A percentile compares a stretch with the other conserved stretches of the same genome.
These are phyloP conservation scores for Smutsia temminckii DNA, from an alignment of 2,797 vertebrate species.

Conservation along the genomic window DNA sequence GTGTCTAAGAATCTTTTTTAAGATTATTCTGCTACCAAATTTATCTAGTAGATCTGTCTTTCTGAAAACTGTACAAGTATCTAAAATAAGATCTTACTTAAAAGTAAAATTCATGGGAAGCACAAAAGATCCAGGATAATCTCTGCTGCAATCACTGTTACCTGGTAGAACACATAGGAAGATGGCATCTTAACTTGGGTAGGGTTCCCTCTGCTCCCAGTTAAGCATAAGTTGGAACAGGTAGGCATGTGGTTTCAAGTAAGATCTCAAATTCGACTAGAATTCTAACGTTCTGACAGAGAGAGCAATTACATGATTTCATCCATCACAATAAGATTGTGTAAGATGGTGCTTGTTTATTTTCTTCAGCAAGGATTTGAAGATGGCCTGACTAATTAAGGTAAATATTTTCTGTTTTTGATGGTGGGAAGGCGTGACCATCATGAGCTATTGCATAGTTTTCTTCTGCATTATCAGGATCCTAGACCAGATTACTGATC, in stretches of 20 bases:
- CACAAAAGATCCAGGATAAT: not conserved
- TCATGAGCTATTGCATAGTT: not conserved
- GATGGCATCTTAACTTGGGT: not conserved
- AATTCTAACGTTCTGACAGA: not conserved
- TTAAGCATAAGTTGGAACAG: not conserved
- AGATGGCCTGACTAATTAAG: not conserved
- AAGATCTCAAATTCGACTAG: not conserved
- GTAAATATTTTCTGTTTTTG: not conserved
- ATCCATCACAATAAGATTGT: not conserved
- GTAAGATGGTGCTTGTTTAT: not conserved
- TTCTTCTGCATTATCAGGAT: not conserved
- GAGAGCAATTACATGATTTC: not conserved
- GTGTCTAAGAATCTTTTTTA: not conserved
- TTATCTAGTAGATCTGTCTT: not conserved
- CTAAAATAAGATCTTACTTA: not conserved
- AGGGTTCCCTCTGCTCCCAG: no score
- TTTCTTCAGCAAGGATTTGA: not conserved
- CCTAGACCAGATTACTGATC: not conserved
- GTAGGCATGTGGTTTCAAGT: not conserved
- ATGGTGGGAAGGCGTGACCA: not conserved
- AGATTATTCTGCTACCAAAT: not conserved
- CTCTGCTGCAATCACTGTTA: not conserved
- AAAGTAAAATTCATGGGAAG: not conserved
- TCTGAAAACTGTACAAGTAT: not conserved
- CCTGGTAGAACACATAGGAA: not conserved